Base-by-base conservation (phyloP, 2,797 vertebrate species). In the Crypturellus tataupa region DNA sequence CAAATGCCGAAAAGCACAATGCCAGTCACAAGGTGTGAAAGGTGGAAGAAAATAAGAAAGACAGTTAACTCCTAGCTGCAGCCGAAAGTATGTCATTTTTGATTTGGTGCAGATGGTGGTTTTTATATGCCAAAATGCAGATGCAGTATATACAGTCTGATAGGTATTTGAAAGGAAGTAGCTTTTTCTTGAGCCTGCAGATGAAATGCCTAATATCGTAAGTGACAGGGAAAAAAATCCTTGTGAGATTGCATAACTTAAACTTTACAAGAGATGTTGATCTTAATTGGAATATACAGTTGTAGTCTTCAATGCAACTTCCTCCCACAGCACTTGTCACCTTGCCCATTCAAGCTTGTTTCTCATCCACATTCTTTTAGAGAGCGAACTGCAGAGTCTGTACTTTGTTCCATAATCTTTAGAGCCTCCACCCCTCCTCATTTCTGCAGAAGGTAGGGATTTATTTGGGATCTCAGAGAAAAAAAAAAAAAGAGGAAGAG, bases 1-100 rank as follows among this genome's bases (percentile, higher is more conserved):
- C 86, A 93, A 76, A 56, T 65, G 79, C 86, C 0, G 59, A 83
- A 83, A 89, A 79, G 84, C 86, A 89, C 69, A 92, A 92, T 88
- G 87, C 63, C 60, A 91, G 78, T 95, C 92, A 89, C 89, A 95
- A 90, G 95, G 93, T 94, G 73, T 91, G 88, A 96, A 97, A 88
- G 73, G 82, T 88, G 85, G 55, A 96, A 95, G 95, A 95, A 95
- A 96, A 73, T 89, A 82, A 96, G 84, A 95, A 85, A 62, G 93
- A 47, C 77, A 81, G 89, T 90, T 85, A 87, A 96, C 92, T 97
- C 69, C 73, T 90, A 94, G 94, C 90, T 93, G 81, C 83, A 78
- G 60, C 62, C 91, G 60, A 89, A 85, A 71, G 69, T 80, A 87
- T 1, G 14, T 80, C 63, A 75, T 44, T 85, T 64, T 67, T 96